These are phyloP conservation scores for Lasioglossum malachurum DNA, from an alignment of 2,888 invertebrate species.

Conservation along the genomic window DNA sequence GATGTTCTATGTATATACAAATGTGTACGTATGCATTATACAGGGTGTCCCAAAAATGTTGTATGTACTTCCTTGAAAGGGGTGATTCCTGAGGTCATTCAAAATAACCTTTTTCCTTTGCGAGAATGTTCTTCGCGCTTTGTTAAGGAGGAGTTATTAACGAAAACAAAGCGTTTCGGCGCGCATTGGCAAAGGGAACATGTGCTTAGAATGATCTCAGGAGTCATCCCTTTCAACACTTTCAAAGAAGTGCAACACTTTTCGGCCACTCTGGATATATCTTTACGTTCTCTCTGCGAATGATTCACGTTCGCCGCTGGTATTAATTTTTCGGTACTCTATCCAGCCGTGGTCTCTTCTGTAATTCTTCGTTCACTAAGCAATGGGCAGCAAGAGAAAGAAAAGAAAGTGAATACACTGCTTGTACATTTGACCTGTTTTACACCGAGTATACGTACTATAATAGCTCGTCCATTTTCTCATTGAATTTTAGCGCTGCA, in stretches of 20 bases:
- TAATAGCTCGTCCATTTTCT: slow-evolving; percentile 27
- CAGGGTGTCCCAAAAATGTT: not conserved
- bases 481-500: slow-evolving; percentile 46
- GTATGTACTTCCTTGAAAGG: not conserved
- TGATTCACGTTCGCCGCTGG: slow-evolving; percentile 21
- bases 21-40: not conserved
- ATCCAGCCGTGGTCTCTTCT: slow-evolving; percentile 18
- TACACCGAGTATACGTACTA: slow-evolving; percentile 8
- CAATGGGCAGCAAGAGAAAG: slow-evolving; percentile 22
- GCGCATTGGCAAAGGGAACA: not conserved
- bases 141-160: too few species aligned
- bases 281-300: slow-evolving; percentile 18
- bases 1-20: slow-evolving; percentile 12
- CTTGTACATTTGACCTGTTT: slow-evolving; percentile 21
- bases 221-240: not conserved
- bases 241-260: too few species aligned
- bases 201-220: not conserved
- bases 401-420: slow-evolving; percentile 24
- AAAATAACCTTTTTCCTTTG: not conserved
- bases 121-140: too few species aligned
- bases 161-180: too few species aligned
- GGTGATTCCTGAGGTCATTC: not conserved
- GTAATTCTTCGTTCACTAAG: slow-evolving; percentile 44
- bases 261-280: not conserved
- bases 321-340: slow-evolving; percentile 20